Evolutionary conservation across 2,797 vertebrate species (phyloP), one percentile per base, ranked within the genome.

Genomic region (Furcifer pardalis): DNA sequence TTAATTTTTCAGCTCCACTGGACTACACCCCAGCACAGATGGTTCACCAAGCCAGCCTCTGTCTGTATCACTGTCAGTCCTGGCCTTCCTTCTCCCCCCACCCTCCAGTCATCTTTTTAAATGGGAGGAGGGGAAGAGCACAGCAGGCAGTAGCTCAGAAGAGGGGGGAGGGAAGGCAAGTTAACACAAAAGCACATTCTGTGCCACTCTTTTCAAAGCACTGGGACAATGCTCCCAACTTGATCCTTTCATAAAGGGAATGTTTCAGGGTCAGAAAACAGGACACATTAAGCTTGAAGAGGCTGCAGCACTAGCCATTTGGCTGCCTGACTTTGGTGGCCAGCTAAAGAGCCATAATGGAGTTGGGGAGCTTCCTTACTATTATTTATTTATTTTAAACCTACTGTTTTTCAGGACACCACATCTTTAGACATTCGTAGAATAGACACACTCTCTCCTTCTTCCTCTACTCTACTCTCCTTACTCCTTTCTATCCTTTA

Each of bases 121-220:
- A 93, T 92, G 88, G 92, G 95, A 89, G 89, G 92, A 91, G 87
- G 83, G 91, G 87, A n/a, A 92, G 90, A 94, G 74, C 94, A 89
- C 94, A 94, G 95, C 94, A 95, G 95, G 95, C 94, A 95, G 93
- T 94, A 93, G 94, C 95, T 95, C 84, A 95, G 91, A 90, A 84
- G 88, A 74, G 80, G 91, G 91, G 90, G 91, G 90, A 90, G 92
- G 90, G 91, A 90, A 94, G 91, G 94, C 93, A 95, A 95, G 96
- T 94, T 94, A 95, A 96, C 96, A 99, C 97, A 98, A 99, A 98
- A 97, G 97, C 96, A 95, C 96, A 97, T 97, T 97, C 97, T 97
- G 97, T 96, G 97, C 96, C 95, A 94, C 96, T 97, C 97, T 97
- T 98, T 98, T 98, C 97, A 97, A 96, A 96, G 95, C 96, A 59